Evolutionary conservation across 2,888 invertebrate genomes (phyloP), one percentile per base, ranked within the genome.

Genomic region (Xanthorhoe spadicearia): DNA sequence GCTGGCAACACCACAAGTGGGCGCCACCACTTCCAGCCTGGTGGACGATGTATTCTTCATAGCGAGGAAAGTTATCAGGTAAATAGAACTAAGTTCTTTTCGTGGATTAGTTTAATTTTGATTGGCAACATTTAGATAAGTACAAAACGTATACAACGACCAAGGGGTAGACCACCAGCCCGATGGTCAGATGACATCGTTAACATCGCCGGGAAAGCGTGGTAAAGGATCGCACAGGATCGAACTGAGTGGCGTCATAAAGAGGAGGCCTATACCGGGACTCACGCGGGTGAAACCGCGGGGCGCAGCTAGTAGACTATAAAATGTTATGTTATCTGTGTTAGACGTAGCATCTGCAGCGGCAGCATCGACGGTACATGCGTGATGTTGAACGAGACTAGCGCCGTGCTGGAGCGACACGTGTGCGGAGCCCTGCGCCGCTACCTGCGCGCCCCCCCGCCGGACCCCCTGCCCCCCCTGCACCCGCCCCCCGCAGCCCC

Each of bases 41-140:
- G 97, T 99, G 0, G 99, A 99, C 86, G 99, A 99, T 88, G 97
- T 99, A 0, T 99, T 99, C 90, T 99, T 98, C 86, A 98, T 99
- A 74, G 95, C 99, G 2, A 96, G 98, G 79, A 99, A 99, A 91
- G 98, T 98, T 78, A 97, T 99, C 58, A 94, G 97, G 97, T 89
- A 43, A 23, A 23, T 23, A 23, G 1, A 3, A 3, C 2, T 23
- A 4, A 23, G 23, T 3, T 23, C 23, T 3, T 23, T 4, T 23
- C 23, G 23, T 23, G 23, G 23, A 23, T 23, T 23, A 23, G 23
- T 23, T 1, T 23, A 23, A n/a, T n/a, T n/a, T n/a, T n/a, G n/a
- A n/a, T n/a, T n/a, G n/a, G n/a, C n/a, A n/a, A n/a, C n/a, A n/a
- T n/a, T n/a, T n/a, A n/a, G n/a, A n/a, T n/a, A n/a, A n/a, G n/a